A percentile compares a stretch with the other conserved stretches of the same genome.
These are phyloP conservation scores for Apocrypta bakeri DNA, from an alignment of 1,140 invertebrate genomes.

Conservation along the genomic window DNA sequence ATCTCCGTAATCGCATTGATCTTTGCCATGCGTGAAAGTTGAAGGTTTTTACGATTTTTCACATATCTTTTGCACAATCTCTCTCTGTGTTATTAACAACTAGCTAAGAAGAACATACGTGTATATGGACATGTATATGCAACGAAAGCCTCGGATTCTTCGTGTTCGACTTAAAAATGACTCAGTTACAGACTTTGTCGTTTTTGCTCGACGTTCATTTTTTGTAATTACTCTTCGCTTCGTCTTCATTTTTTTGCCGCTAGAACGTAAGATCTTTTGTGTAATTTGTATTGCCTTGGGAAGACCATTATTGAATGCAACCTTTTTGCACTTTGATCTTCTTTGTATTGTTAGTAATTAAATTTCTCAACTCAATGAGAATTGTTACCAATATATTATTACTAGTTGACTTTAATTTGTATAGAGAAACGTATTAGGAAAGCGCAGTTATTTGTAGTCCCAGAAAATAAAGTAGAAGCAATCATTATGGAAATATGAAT, in stretches of 20 bases:
- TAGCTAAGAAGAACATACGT: not conserved
- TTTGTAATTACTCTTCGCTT: not conserved
- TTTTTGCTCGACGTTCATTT: not conserved
- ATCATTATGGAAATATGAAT: no score
- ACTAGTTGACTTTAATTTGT: no score
- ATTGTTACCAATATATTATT: no score
- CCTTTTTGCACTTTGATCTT: not conserved
- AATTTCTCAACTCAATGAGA: not conserved
- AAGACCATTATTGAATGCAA: slow-evolving; percentile 23
- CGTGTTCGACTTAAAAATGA: slow-evolving; percentile 26
- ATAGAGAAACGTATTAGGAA: no score
- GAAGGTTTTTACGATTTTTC: slow-evolving; percentile 39
- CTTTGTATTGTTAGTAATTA: not conserved
- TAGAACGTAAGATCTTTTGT: not conserved
- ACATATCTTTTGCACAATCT: slow-evolving; percentile 10
- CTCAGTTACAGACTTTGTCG: slow-evolving; percentile 37
- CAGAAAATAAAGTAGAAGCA: no score
- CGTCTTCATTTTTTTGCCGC: not conserved
- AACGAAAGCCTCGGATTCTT: slow-evolving; percentile 26
- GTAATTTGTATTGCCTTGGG: not conserved
- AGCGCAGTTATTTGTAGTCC: no score
- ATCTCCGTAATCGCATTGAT: slow-evolving; percentile 42
- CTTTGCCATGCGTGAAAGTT: slow-evolving; percentile 26
- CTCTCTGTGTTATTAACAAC: slow-evolving; percentile 3
- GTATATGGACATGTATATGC: not conserved